Base-by-base conservation (phyloP, 2,113 vertebrate species). In the Cinclus mexicanus region DNA sequence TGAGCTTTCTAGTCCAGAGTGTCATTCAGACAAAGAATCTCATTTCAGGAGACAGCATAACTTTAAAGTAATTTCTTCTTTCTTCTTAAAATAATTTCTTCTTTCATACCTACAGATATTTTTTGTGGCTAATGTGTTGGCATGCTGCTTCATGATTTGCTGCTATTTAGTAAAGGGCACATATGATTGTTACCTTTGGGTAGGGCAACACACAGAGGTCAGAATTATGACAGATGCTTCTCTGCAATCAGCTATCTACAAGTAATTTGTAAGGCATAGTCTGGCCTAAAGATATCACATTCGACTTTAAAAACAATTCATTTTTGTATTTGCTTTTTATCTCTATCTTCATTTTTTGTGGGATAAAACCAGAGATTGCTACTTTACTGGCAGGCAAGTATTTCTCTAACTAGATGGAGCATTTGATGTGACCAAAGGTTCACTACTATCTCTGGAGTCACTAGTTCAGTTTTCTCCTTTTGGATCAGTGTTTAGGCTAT, bases 401-500 rank as follows among this genome's bases (percentile, higher is more conserved):
- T 75, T 92, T 61, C 64, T 82, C 49, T 68, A 52, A 56, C 29
- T 68, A 35, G 55, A 83, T 35, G 60, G 44, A 59, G 28, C 61
- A 82, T 92, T 84, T 90, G 68, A 46, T 50, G 70, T 72, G 78
- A 81, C 71, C 56, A 75, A 86, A 87, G 47, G 28, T 92, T 96
- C 92, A 50, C 17, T 93, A 37, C 42, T 96, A 90, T 89, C 69
- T 3, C 69, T 50, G 86, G 53, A 94, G 90, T 95, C 86, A 84
- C 76, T 72, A 23, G 37, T 71, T 92, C 49, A 53, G 41, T 83
- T 90, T 90, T 88, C 72, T 90, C 72, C 49, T 78, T 87, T 92
- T 79, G 88, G 83, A 75, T 92, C 76, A 84, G 72, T 96, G 90
- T 96, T 96, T 96, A 95, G 95, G 77, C 95, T 96, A 95, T 89